Evolutionary conservation across 2,113 vertebrate species (phyloP), one percentile per base, ranked within the genome.

Genomic region (Catharus bicknelli): DNA sequence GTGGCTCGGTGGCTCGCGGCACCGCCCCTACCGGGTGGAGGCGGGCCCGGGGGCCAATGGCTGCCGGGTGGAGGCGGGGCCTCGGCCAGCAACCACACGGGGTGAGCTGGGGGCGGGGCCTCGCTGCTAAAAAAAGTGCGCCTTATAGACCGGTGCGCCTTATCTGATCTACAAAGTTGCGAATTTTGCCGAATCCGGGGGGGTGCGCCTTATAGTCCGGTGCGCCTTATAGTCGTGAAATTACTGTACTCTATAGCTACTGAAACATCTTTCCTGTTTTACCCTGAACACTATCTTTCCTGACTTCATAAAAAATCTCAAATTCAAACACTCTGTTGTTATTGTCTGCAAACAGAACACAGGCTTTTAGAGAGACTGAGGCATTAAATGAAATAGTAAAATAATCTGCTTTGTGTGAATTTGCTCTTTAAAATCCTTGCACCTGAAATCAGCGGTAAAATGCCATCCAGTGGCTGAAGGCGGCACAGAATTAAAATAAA

Each of bases 401-500:
- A 51, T 7, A 85, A 89, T 66, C 54, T 6, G 36, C 34, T 77
- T 68, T 45, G 8, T 75, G 18, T 43, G 45, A 64, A 63, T 61
- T 42, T 84, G 23, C 5, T 82, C 43, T 77, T 86, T 61, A 69
- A 85, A 88, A 55, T 16, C 43, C 7, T 23, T 20, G 23, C 36
- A 36, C 30, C 59, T 45, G 81, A 91, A 96, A 94, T 88, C 66
- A 90, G 91, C 38, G 50, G 57, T 79, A 70, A 94, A 81, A 89
- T 83, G 97, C 96, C 97, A 96, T 89, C 97, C 92, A 92, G 97
- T 59, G 97, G 95, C 47, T 80, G 48, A 94, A 95, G 40, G 61
- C 34, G 72, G 85, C 62, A 84, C 8, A 7, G 30, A 53, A 11
- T 22, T 13, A 43, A 11, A 9, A 40, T 1, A 34, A 61, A 59